These are phyloP conservation scores for Sebastes oblongus DNA, from an alignment of 2,797 vertebrate species.

Conservation along the genomic window DNA sequence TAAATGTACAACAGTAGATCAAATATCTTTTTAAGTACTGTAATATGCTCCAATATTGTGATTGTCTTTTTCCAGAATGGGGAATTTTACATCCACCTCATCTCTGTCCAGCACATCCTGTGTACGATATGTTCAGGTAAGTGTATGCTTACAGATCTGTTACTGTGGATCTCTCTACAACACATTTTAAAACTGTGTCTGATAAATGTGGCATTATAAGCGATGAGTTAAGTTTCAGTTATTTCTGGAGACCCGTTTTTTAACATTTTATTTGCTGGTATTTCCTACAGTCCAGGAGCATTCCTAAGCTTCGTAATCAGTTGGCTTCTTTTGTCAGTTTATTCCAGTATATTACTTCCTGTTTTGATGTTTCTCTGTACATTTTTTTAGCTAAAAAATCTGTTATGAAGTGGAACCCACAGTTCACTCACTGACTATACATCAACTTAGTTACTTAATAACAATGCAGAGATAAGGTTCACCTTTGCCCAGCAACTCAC, in stretches of 20 bases:
- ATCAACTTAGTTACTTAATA: not conserved
- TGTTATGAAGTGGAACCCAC: not conserved
- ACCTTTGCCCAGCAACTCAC: not conserved
- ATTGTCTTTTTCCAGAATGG: conserved; percentile 77
- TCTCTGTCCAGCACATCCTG: conserved; percentile 59
- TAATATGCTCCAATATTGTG: not conserved
- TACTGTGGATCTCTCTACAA: not conserved
- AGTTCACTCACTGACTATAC: not conserved
- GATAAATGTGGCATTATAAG: not conserved
- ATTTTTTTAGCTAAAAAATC: no score
- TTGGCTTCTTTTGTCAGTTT: not conserved
- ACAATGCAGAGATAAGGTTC: not conserved
- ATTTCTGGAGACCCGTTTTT: not conserved
- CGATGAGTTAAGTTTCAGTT: rapidly evolving
- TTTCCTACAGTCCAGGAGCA: not conserved
- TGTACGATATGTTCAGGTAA: conserved; percentile 78
- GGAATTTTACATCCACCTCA: conserved; percentile 76
- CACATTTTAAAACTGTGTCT: not conserved
- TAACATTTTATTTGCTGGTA: not conserved
- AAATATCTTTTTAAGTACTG: not conserved
- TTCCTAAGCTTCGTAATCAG: not conserved
- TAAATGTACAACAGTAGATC: not conserved
- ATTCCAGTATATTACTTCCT: not conserved
- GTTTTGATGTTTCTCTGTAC: not conserved
- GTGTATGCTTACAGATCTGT: not conserved